Evolutionary conservation across 2,888 invertebrate genomes (phyloP), one percentile per base, ranked within the genome.

Genomic region (Coremacera marginata): DNA sequence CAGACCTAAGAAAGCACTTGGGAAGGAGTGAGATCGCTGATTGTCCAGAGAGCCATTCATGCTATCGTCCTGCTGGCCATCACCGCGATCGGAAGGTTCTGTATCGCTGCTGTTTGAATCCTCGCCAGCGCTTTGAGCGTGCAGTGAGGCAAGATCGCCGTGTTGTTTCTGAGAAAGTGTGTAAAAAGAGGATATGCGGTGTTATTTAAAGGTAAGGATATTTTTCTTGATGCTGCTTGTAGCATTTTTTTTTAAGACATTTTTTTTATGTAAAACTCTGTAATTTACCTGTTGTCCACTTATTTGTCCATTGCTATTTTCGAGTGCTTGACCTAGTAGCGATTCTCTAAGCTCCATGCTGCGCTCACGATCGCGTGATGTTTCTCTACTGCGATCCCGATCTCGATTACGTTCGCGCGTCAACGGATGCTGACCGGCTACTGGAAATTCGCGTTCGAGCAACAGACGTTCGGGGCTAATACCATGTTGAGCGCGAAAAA

Each of bases 21-120:
- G 95, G 90, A 95, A 95, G 85, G 94, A 93, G 84, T 94, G 93
- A 80, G 94, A 92, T 86, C 94, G 91, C 82, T 92, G 91, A 86
- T 91, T 92, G 88, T 94, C 93, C 83, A 94, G 90, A 31, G 91
- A 90, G 82, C 92, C 92, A 86, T 93, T 93, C 84, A 92, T 91
- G 88, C 91, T 92, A 72, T 88, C 88, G 76, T 93, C 92, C 80
- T 92, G 91, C 83, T 93, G 92, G 60, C 91, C 91, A 88, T 93
- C 93, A 68, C 90, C 90, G 80, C 92, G 91, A 84, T 92, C 92
- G 84, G 95, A 95, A 80, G 94, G 92, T 81, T 94, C 95, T 75
- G 94, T 95, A 85, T 95, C 96, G 84, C 95, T 95, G 80, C 95
- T 95, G 87, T 93, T 93, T 81, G 95, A 95, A 84, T 96, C 95